Conservation (phyloP, 1,140 invertebrate species). For the Drosophila mauritiana region DNA sequence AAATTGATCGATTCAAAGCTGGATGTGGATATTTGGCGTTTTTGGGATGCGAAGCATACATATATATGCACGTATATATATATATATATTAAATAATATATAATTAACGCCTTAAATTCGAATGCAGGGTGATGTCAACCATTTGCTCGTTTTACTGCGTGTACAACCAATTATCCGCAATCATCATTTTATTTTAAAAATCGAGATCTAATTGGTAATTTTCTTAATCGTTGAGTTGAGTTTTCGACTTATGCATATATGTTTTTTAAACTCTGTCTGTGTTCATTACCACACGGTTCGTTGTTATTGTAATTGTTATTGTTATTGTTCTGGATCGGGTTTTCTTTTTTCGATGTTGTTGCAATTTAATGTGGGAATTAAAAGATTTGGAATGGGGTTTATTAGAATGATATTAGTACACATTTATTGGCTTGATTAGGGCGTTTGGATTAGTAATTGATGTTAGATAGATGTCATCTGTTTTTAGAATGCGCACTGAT, state of each 20-base stretch:
- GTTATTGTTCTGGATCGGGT: conserved; percentile 6
- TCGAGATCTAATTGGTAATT: conserved; percentile 75
- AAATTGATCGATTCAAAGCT: not conserved
- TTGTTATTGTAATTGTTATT: conserved; percentile 18
- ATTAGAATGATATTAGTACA: conserved; percentile 26
- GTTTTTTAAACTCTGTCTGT: conserved; percentile 10
- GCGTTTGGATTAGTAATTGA: conserved; percentile 44
- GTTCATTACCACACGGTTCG: conserved; percentile 14
- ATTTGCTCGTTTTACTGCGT: conserved; percentile 57
- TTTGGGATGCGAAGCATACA: too few relatives aligned
- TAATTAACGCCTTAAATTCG: conserved; percentile 3
- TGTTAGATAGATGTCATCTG: conserved; percentile 54
- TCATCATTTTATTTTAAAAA: conserved; percentile 84
- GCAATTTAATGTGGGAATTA: conserved; percentile 23
- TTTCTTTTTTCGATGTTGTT: conserved; percentile 13
- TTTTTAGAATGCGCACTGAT: conserved; percentile 60
- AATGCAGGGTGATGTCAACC: conserved; percentile 8
- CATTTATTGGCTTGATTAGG: conserved; percentile 29
- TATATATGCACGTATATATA: not conserved
- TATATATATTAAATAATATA: not conserved
- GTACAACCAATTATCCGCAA: conserved; percentile 85
- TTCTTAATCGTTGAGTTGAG: conserved; percentile 53
- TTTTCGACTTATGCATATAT: conserved; percentile 20
- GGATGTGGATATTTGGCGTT: too few relatives aligned
- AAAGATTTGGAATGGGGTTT: conserved; percentile 21